Percentiles rank a stretch among this genome's conserved stretches.
phyloP scores from a whole-genome alignment of 2,113 vertebrate genomes.

The Vulpes lagopus region DNA sequence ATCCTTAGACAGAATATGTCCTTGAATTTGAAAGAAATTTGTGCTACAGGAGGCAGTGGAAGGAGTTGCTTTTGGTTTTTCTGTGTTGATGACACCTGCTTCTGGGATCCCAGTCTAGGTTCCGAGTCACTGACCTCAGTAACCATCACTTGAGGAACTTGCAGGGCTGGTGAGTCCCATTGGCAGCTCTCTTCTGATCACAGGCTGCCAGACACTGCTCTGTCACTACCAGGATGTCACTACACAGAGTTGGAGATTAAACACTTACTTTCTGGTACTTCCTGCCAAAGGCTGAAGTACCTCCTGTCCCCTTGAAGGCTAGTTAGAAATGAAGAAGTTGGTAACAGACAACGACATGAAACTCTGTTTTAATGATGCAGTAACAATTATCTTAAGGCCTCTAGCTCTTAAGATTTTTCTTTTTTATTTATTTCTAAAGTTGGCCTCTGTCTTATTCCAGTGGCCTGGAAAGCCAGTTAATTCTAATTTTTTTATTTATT shows the following conservation, averaged over 20 bases:
- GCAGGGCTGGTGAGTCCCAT: neutral
- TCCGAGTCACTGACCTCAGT: conserved; percentile 28
- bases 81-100: conserved; percentile 31
- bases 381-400: neutral
- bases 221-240: neutral
- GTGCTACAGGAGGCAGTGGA: conserved; percentile 49
- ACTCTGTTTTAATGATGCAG: neutral
- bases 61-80: neutral
- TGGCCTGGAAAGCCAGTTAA: neutral
- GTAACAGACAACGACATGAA: accelerated
- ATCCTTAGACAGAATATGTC: conserved; percentile 21
- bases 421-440: neutral
- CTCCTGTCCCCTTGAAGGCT: neutral
- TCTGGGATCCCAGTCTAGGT: neutral
- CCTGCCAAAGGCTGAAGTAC: neutral
- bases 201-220: neutral
- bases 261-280: neutral
- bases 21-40: conserved; percentile 48
- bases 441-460: neutral
- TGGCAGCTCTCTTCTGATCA: neutral
- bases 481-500: neutral
- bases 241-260: neutral
- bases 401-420: neutral
- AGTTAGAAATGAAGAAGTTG: neutral
- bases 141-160: neutral